Evolutionary conservation across 2,113 vertebrate genomes (phyloP).

Genomic region (Hippocampus barbouri): DNA sequence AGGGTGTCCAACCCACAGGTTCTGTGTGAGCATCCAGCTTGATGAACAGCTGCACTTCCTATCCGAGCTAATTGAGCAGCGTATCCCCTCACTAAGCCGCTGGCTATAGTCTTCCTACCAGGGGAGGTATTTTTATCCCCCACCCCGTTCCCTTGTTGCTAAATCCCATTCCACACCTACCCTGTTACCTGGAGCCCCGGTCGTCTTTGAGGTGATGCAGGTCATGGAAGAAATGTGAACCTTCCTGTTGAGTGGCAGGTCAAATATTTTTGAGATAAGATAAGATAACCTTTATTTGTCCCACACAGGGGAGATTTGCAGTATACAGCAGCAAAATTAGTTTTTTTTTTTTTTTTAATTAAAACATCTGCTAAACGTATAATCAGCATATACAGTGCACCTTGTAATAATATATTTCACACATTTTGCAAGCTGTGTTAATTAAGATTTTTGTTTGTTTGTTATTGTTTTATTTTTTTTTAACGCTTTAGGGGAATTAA

Average conservation of each 20-base stretch:
- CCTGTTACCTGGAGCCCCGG: slow-evolving; percentile 27
- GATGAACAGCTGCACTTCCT: slow-evolving; percentile 53
- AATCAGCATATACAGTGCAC: too few relatives aligned
- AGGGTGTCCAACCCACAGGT: slow-evolving; percentile 43
- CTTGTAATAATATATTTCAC: too few relatives aligned
- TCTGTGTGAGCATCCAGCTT: slow-evolving; percentile 25
- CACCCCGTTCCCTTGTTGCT: neutral
- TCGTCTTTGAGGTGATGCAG: slow-evolving; percentile 40
- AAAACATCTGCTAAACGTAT: too few relatives aligned
- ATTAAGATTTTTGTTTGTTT: too few relatives aligned
- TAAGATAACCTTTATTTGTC: too few relatives aligned
- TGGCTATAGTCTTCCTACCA: slow-evolving; percentile 40
- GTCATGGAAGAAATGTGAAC: slow-evolving; percentile 47
- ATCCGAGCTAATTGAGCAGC: slow-evolving; percentile 54
- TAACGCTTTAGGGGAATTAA: too few relatives aligned
- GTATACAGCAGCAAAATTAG: too few relatives aligned
- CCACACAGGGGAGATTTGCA: too few relatives aligned
- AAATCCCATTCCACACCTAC: slow-evolving; percentile 17
- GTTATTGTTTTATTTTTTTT: too few relatives aligned
- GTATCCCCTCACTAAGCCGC: slow-evolving; percentile 34
- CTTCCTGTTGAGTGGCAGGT: neutral
- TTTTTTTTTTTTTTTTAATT: too few relatives aligned
- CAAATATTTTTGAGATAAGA: too few relatives aligned
- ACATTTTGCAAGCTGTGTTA: too few relatives aligned
- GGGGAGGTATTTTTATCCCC: slow-evolving; percentile 37